Evolutionary conservation across 2,888 invertebrate genomes (phyloP), one percentile per base, ranked within the genome.

Genomic region (Leucozona laternaria): DNA sequence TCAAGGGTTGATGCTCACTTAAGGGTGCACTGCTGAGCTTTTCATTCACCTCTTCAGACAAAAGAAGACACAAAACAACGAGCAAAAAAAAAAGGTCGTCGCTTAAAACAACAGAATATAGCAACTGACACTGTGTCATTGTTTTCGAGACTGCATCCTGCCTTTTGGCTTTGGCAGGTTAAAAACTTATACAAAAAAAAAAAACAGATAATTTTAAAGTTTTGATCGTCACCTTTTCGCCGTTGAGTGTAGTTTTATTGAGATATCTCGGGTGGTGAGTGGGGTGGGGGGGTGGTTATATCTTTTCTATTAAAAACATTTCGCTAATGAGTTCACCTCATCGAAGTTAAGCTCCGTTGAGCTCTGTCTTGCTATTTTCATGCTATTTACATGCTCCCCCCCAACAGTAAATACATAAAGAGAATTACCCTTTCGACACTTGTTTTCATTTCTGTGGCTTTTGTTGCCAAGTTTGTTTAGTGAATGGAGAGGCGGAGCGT

Each of bases 1-100:
- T 80, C 71, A 81, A 66, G 70, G 66, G 82, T 79, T 82, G 86
- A 86, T 82, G 78, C 75, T 86, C 86, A 82, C 64, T 79, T 82
- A 20, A 57, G 53, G 64, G 73, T 82, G 64, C 71, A 66, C 60
- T 57, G 13, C 68, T 53, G 43, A 73, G 31, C 40, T 55, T 78
- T 64, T 48, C 57, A 79, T 64, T 71, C 57, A 68, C 64, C 76
- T 20, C 71, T 66, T 68, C 45, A 62, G 28, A 37, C 43, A 45
- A 68, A 40, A 48, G 48, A 31, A 7, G 17, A 11, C 15, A 17
- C 48, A 55, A 62, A 73, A 73, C 20, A 58, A 34, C 10, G 3
- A n/a, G n/a, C n/a, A 45, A 53, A 68, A 60, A 15, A 25, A 22
- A 70, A 78, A 55, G 53, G 60, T 68, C 43, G 62, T 70, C 55